Base-by-base conservation (phyloP, 2,113 vertebrate species). In the Promerops cafer region DNA sequence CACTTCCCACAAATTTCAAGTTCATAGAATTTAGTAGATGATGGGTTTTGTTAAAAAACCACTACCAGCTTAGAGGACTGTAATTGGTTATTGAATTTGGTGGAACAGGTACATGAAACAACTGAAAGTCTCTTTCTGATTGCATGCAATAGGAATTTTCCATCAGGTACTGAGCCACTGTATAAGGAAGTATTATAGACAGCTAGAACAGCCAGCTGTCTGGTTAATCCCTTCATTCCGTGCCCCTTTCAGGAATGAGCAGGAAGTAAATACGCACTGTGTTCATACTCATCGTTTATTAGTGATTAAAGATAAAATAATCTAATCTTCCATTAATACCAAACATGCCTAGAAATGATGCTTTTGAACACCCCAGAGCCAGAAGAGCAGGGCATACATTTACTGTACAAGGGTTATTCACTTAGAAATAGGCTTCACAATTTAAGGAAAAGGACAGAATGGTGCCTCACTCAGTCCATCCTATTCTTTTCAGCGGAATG, bases 131-230 rank as follows among this genome's bases (percentile, higher is more conserved):
- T 47, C 39, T n/a, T 89, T 75, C 49, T 89, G 52, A 68, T 68
- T 85, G 37, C 57, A 69, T 23, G 26, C 22, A 40, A 60, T 12
- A 69, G 90, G 69, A 90, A 88, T 97, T 94, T 96, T 91, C 78
- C 83, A 82, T 28, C 47, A 75, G 44, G 26, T 87, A 56, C 60
- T 33, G 18, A 97, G 75, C 21, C 50, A 45, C 81, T 33, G 21
- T 95, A n/a, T 80, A 87, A 94, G 69, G 97, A 98, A 98, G 93
- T 92, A 60, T 65, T 75, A 70, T 33, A 97, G 96, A 98, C 97
- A 96, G 24, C 27, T 92, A 82, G 42, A 88, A 28, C 66, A 92
- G 77, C n/a, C 82, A 81, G 18, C 23, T 65, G 85, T 93, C 82
- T 83, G 30, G 57, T 83, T 66, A 95, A 78, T 75, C 50, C 21